Evolutionary conservation across 2,113 vertebrate species (phyloP), one percentile per base, ranked within the genome.

Genomic region (Rostratula benghalensis): DNA sequence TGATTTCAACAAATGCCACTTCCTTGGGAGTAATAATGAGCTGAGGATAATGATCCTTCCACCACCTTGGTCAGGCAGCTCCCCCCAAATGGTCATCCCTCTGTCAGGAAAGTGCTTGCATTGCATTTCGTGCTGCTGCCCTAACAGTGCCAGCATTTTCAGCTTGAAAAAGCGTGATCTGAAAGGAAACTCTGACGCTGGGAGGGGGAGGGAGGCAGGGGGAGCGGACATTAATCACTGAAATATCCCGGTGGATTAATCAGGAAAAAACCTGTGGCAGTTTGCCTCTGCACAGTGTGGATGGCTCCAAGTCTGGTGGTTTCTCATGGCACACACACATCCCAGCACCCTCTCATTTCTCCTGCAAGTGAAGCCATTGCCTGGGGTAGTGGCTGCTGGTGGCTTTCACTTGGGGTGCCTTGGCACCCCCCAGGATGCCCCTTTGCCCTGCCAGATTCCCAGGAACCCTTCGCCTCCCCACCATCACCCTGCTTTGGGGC

Each of bases 241-340:
- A 31, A 50, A 24, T 75, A 31, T 28, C 12, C 5, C 15, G 11
- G 25, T 17, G 31, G 41, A 41, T 67, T 61, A 45, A 12, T 16
- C 14, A 24, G 46, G 37, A 25, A 23, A 73, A 27, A 25, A 9
- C 1, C 18, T 24, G 12, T 54, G 53, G 33, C 17, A 13, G 12
- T 51, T 64, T 41, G 37, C 19, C 30, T 45, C 46, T 70, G 69
- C 0, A 0, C 20, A 35, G 50, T 21, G 21, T 0, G 0, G 54
- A 1, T 17, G 41, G 21, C 54, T 57, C 51, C 1, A 27, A 17
- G 33, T 1, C 0, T 0, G 2, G 35, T 35, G 64, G 31, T 43
- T 59, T 80, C 39, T 35, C 5, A 2, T 6, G 20, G 12, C 21
- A 24, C 64, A 6, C 27, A 0, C 8, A 0, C 7, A 5, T 74